Evolutionary conservation across 1,140 invertebrate genomes (phyloP).

Genomic region (Eciton burchellii): DNA sequence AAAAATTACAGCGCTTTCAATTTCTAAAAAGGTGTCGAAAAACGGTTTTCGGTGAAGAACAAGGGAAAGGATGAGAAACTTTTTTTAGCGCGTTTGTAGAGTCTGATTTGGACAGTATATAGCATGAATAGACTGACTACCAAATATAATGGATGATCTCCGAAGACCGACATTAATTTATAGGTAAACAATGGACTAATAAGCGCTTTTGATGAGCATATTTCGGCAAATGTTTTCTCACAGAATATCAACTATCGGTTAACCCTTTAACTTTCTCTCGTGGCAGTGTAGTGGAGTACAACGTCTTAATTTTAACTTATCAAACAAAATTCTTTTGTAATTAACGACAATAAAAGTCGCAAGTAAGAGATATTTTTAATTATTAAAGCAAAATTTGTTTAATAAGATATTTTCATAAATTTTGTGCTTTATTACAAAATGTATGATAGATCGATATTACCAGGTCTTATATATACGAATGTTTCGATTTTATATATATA

Average conservation of each 20-base stretch:
- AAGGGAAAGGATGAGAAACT: conserved; percentile 1
- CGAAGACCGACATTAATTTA: conserved; percentile 67
- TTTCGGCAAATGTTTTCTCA: conserved; percentile 33
- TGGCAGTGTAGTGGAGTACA: background rate
- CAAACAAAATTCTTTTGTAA: conserved; percentile 16
- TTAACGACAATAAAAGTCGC: background rate
- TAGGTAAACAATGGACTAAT: conserved; percentile 43
- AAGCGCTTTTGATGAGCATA: conserved; percentile 27
- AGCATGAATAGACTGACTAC: conserved; percentile 72
- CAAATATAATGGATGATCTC: conserved; percentile 76
- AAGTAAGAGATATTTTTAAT: conserved; percentile 1
- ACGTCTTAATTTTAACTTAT: background rate
- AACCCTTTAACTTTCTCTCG: conserved; percentile 48
- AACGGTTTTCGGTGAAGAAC: conserved; percentile 27
- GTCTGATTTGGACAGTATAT: conserved; percentile 20
- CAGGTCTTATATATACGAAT: background rate
- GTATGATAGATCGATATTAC: conserved; percentile 3
- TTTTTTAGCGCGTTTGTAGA: conserved; percentile 9
- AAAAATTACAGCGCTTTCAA: conserved; percentile 27
- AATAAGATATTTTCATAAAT: background rate
- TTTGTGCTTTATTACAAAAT: background rate
- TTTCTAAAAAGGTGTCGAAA: conserved; percentile 22
- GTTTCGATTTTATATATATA: conserved; percentile 23
- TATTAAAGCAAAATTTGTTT: conserved; percentile 4
- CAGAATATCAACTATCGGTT: conserved; percentile 16